phyloP scores from a whole-genome alignment of 2,888 invertebrate genomes.

The Eilema depressum region DNA sequence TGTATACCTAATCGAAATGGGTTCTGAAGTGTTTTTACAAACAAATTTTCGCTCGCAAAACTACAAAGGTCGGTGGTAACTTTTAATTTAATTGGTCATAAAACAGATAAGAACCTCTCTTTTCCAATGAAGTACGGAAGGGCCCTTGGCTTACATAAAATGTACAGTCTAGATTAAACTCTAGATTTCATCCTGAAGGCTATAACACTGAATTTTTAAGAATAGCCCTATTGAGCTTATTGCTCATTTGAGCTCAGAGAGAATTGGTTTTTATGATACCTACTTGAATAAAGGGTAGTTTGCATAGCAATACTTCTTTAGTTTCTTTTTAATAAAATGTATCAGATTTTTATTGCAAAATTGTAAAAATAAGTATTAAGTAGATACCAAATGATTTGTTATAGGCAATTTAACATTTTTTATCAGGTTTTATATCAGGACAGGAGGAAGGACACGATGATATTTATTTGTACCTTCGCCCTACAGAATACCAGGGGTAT shows the following conservation, averaged over 20 bases:
- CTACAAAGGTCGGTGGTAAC: background rate
- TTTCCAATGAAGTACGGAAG: background rate
- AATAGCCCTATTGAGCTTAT: background rate
- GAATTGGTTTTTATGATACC: background rate
- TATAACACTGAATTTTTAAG: slow-evolving; percentile 4
- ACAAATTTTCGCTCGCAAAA: background rate
- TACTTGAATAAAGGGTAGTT: background rate
- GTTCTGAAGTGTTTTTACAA: background rate
- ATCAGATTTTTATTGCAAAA: too few relatives aligned
- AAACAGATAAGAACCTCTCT: background rate
- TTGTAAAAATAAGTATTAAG: too few relatives aligned
- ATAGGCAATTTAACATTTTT: too few relatives aligned
- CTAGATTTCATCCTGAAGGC: background rate
- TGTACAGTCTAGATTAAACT: slow-evolving; percentile 3
- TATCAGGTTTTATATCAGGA: too few relatives aligned
- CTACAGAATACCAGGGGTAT: too few relatives aligned
- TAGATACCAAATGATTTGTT: too few relatives aligned
- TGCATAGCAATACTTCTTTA: background rate
- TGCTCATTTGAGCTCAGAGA: background rate
- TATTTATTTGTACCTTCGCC: too few relatives aligned
- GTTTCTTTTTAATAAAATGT: background rate
- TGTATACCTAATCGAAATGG: too few relatives aligned
- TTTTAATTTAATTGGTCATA: background rate
- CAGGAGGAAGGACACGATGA: too few relatives aligned
- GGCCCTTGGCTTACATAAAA: background rate